A percentile compares a stretch with the other conserved stretches of the same genome.
phyloP scores from a whole-genome alignment of 2,888 invertebrate genomes.

The Neoitamus cyanurus region DNA sequence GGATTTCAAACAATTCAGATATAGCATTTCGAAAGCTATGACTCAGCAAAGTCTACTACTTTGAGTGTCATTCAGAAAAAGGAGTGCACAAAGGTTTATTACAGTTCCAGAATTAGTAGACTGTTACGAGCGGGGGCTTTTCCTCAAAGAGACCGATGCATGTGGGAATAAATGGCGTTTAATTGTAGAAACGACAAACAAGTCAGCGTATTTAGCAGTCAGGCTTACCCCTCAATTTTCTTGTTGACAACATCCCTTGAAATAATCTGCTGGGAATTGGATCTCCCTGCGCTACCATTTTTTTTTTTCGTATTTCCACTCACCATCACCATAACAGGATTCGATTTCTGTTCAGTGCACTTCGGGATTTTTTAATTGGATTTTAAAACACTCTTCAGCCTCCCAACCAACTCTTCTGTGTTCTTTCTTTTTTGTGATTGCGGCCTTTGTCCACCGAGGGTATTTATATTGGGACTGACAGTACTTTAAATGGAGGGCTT shows the following conservation, averaged over 20 bases:
- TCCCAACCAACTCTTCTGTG: slow-evolving; percentile 2
- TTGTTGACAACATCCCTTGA: slow-evolving; percentile 35
- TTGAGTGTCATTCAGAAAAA: too few species aligned
- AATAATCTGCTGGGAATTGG: slow-evolving; percentile 16
- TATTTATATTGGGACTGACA: slow-evolving; percentile 54
- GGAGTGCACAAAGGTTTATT: neutral
- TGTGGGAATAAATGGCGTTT: neutral
- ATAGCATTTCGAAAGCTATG: too few species aligned
- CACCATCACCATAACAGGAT: slow-evolving; percentile 40
- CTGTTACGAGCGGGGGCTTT: neutral
- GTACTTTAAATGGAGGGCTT: slow-evolving; percentile 46
- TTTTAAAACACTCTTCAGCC: slow-evolving; percentile 65
- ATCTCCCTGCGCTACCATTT: slow-evolving; percentile 7
- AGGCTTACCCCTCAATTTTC: slow-evolving; percentile 28
- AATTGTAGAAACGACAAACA: slow-evolving; percentile 10
- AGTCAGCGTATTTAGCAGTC: slow-evolving; percentile 17
- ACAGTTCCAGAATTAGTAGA: neutral
- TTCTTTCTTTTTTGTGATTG: slow-evolving; percentile 48
- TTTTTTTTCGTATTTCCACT: slow-evolving; percentile 11
- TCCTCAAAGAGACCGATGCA: neutral
- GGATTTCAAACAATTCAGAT: too few species aligned
- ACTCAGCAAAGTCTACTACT: too few species aligned
- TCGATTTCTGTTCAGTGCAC: slow-evolving; percentile 44
- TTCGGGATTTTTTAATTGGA: slow-evolving; percentile 66
- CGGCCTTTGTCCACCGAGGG: slow-evolving; percentile 53